These are phyloP conservation scores for Hemibagrus wyckioides DNA, from an alignment of 2,113 vertebrate species.

Conservation along the genomic window DNA sequence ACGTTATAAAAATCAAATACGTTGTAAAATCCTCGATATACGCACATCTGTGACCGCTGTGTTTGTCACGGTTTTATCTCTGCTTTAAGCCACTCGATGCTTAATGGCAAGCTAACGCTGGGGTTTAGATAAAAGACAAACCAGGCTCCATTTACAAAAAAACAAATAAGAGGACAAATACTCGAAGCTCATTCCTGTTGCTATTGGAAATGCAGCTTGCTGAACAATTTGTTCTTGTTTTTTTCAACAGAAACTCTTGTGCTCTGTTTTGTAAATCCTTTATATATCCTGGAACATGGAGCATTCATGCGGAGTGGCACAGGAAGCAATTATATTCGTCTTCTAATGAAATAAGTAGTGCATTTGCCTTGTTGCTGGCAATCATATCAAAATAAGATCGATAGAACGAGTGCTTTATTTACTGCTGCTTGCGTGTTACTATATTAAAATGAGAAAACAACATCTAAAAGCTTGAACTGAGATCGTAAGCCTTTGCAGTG, in stretches of 20 bases:
- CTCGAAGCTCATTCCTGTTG: background rate
- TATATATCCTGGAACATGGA: background rate
- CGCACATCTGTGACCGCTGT: background rate
- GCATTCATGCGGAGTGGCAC: background rate
- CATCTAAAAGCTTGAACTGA: background rate
- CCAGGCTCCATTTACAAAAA: background rate
- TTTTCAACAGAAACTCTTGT: background rate
- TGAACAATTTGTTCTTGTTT: background rate
- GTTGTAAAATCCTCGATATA: background rate
- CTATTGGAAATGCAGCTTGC: background rate
- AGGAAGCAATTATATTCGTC: background rate
- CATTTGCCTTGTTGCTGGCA: background rate
- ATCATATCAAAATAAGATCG: background rate
- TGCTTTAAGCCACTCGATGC: background rate
- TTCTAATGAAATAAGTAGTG: conserved; percentile 11
- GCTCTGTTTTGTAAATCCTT: background rate
- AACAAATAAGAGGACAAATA: background rate
- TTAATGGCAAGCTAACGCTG: too few species aligned
- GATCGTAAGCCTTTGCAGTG: background rate
- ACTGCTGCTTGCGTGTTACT: background rate
- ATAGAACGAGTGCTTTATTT: background rate
- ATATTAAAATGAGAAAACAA: background rate
- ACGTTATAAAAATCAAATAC: background rate
- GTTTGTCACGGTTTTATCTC: background rate
- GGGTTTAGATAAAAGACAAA: conserved; percentile 7